A percentile compares a stretch with the other conserved stretches of the same genome.
phyloP scores from a whole-genome alignment of 2,113 vertebrate species.

The Lophura nycthemera region DNA sequence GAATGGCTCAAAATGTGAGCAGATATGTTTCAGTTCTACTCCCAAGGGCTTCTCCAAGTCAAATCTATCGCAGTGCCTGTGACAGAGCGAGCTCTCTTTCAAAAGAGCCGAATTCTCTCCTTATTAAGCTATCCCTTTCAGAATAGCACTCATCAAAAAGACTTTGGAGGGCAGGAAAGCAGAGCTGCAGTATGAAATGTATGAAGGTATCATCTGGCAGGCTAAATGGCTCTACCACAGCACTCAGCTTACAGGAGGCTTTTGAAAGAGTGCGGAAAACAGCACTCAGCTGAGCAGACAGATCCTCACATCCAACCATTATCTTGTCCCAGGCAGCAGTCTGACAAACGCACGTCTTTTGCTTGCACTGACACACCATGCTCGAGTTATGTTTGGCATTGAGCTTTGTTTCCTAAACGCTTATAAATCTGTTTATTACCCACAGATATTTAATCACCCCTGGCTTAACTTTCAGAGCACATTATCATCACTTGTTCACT shows the following conservation, averaged over 20 bases:
- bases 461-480: conserved; percentile 71
- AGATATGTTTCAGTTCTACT: not conserved
- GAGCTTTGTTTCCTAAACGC: conserved; percentile 47
- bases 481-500: conserved; percentile 53
- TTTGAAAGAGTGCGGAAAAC: not conserved
- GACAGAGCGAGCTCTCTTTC: not conserved
- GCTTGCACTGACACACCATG: not conserved
- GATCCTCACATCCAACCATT: not conserved
- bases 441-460: conserved; percentile 62
- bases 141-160: not conserved
- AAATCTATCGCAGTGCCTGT: not conserved
- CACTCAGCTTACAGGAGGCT: not conserved
- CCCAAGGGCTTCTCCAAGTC: not conserved
- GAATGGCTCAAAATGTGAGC: conserved; percentile 10
- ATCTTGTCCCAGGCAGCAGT: not conserved
- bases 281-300: not conserved
- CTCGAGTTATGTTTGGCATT: not conserved
- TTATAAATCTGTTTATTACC: conserved; percentile 64
- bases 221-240: not conserved
- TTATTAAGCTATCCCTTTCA: not conserved
- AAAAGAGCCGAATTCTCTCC: not conserved
- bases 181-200: not conserved
- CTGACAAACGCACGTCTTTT: not conserved
- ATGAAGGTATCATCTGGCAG: not conserved
- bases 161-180: not conserved